Evolutionary conservation across 2,888 invertebrate species (phyloP), one percentile per base, ranked within the genome.

Genomic region (Siphlonurus alternatus): DNA sequence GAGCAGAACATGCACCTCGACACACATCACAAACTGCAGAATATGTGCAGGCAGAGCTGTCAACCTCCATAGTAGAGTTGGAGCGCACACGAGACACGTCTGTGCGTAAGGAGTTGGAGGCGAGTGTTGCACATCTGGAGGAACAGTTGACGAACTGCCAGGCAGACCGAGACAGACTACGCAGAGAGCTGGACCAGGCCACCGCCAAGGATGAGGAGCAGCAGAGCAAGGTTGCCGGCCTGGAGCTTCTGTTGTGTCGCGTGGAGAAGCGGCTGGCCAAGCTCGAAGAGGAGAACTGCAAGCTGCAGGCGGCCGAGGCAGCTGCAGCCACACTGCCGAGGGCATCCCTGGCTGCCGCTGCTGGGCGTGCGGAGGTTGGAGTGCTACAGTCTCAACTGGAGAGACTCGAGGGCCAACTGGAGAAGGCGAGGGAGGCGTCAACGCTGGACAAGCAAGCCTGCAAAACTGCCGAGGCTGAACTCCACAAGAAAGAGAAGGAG

Each of bases 401-500:
- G 70, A 79, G 81, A 61, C 76, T 86, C 0, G 85, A 86, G 69
- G 77, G 79, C 19, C 83, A 85, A 68, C 69, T 85, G 22, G 75
- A 76, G 51, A 72, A 74, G 1, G 73, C 76, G 0, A 75, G 77
- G 2, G 86, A 87, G 69, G 81, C 82, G 71, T 79, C 83, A 66
- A 81, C 84, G 53, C 72, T 83, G 0, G 81, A 89, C 67, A 81
- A 84, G 10, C 86, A 89, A 74, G 84, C 85, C 67, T 78, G 86
- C 0, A 80, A 84, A 51, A 80, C 86, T 10, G 81, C 87, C 0
- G 84, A 87, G 72, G 76, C 85, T 19, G 83, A 83, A 23, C 79
- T 85, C 54, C 89, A 88, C 87, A 83, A 87, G 70, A 68, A 67
- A 56, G 86, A 87, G 70, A 85, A 84, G 67, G 83, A 86, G 69